Evolutionary conservation across 2,888 invertebrate species (phyloP), one percentile per base, ranked within the genome.

Genomic region (Ichneumon xanthorius): DNA sequence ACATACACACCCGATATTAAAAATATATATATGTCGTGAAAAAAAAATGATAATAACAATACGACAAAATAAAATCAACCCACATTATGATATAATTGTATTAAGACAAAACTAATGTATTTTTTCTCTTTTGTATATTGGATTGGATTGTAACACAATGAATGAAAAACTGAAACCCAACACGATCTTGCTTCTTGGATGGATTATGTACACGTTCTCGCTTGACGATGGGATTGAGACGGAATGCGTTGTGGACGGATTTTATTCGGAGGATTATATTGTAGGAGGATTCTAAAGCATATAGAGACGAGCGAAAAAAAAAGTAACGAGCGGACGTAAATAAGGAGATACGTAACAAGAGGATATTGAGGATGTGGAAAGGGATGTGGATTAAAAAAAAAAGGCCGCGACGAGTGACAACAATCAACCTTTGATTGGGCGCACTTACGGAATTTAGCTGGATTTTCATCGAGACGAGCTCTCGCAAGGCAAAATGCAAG

Each of bases 41-140:
- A 22, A 81, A 81, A 81, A 65, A 33, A 26, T 26, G 22, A 63
- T 45, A 68, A 16, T 45, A 73, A 65, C n/a, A 78, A 53, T 5
- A 65, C 73, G 48, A 67, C 63, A 63, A 67, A 73, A 78, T 58
- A 80, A 73, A 71, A 45, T 65, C 65, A 84, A 86, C 80, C 84
- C 81, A 81, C 75, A 84, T 80, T 82, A 87, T 72, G 73, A 85
- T 73, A 87, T 79, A 80, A 82, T 81, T 87, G 82, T 87, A 84
- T 87, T 86, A 86, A 86, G 88, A 87, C 30, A 88, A 88, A 88
- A 94, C 94, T 94, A 94, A 94, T 94, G 93, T 93, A 93, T 94
- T 94, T 94, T 94, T 94, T 94, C 94, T 94, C 93, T 94, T 94
- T 94, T 94, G 94, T 94, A 93, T 94, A 93, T 94, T 93, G 94